Percentiles rank a stretch among this genome's conserved stretches.
Conservation (phyloP, 2,888 invertebrate species). For the Drosophila fungiperda region DNA sequence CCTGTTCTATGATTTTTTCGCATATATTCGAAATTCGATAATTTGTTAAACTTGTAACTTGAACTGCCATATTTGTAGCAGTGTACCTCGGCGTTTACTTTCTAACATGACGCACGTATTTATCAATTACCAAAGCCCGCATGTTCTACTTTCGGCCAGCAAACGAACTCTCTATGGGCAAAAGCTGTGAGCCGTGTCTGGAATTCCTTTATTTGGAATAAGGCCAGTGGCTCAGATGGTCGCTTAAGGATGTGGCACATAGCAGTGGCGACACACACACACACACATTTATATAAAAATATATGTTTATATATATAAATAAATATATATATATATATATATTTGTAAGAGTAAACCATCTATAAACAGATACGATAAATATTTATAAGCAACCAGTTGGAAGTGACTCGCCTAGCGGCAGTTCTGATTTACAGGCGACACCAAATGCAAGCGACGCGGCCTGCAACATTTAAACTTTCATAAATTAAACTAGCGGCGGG, state of each 20-base stretch:
- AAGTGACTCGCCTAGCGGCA: slow-evolving; percentile 63
- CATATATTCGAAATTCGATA: too few relatives aligned
- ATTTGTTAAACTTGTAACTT: background rate
- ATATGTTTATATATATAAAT: background rate
- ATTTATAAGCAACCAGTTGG: slow-evolving; percentile 75
- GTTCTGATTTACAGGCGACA: slow-evolving; percentile 74
- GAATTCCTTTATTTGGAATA: slow-evolving; percentile 68
- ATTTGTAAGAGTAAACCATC: slow-evolving; percentile 34
- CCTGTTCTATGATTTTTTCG: background rate
- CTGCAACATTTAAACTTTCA: slow-evolving; percentile 73
- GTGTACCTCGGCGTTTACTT: slow-evolving; percentile 61
- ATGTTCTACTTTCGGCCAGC: slow-evolving; percentile 69
- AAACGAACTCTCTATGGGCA: slow-evolving; percentile 57
- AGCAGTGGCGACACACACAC: background rate
- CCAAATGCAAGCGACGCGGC: slow-evolving; percentile 65
- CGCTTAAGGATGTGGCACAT: slow-evolving; percentile 69
- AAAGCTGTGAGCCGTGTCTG: slow-evolving; percentile 49
- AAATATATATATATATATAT: background rate
- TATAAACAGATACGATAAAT: slow-evolving; percentile 67
- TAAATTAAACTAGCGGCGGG: slow-evolving; percentile 60
- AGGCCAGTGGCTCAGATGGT: slow-evolving; percentile 69
- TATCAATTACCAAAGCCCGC: slow-evolving; percentile 59
- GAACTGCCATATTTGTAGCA: slow-evolving; percentile 9
- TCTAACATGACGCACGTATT: slow-evolving; percentile 70
- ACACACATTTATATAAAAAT: slow-evolving; percentile 16